Conservation (phyloP, 2,888 invertebrate species). For the Synergus japonicus region DNA sequence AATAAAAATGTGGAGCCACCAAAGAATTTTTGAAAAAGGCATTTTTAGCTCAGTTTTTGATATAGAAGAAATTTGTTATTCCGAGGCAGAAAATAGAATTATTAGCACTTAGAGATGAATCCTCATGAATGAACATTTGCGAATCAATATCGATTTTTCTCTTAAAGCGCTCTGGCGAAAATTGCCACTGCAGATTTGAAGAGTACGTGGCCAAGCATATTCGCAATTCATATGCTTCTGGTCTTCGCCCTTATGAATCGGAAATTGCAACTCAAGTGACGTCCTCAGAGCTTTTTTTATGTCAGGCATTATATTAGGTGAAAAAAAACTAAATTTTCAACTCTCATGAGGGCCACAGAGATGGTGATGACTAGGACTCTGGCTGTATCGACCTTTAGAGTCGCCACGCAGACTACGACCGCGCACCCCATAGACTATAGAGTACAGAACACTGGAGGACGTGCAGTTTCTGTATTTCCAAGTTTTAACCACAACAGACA, state of each 20-base stretch:
- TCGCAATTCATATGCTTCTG: constrained; percentile 15
- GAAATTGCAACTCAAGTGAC: constrained; percentile 30
- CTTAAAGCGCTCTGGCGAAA: neutral
- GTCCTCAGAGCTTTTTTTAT: constrained; percentile 18
- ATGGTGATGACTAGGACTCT: constrained; percentile 53
- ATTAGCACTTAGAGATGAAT: neutral
- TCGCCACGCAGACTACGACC: constrained; percentile 62
- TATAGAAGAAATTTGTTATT: neutral
- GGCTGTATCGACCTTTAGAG: constrained; percentile 65
- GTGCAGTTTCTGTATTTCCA: constrained; percentile 22
- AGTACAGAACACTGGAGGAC: constrained; percentile 13
- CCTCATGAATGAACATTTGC: constrained; percentile 33
- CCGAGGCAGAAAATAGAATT: constrained; percentile 2
- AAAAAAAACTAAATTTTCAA: constrained; percentile 10
- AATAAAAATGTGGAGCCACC: neutral
- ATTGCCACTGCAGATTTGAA: constrained; percentile 26
- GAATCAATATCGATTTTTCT: constrained; percentile 35
- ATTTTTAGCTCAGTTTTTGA: neutral
- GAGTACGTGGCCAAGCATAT: constrained; percentile 10
- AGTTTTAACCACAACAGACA: constrained; percentile 16
- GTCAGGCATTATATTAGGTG: constrained; percentile 21
- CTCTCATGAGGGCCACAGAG: constrained; percentile 39
- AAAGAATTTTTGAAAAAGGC: too few relatives aligned
- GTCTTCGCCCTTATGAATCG: constrained; percentile 8
- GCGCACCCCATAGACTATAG: constrained; percentile 56